Percentiles rank a stretch among this genome's conserved stretches.
phyloP scores from a whole-genome alignment of 2,888 invertebrate species.

The Orthosia gothica region DNA sequence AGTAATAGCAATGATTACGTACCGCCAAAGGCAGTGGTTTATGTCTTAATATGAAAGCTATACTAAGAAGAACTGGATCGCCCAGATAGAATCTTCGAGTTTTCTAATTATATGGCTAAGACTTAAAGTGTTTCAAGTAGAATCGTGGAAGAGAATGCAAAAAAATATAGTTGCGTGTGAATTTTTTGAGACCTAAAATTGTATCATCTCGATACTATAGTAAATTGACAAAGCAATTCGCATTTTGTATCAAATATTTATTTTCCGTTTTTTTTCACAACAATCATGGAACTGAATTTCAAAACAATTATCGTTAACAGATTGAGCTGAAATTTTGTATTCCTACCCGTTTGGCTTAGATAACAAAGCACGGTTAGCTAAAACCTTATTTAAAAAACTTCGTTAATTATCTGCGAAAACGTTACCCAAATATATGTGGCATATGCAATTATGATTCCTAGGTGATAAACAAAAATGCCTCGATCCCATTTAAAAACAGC shows the following conservation, averaged over 20 bases:
- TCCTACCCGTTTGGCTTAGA: no score
- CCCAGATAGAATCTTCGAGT: constrained; percentile 23
- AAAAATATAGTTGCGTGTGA: background rate
- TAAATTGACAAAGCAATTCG: no score
- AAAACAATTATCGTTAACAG: no score
- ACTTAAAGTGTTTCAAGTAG: background rate
- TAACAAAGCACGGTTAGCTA: no score
- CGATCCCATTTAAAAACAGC: background rate
- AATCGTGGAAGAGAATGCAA: background rate
- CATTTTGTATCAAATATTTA: no score
- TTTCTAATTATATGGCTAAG: constrained; percentile 30
- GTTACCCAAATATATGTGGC: no score
- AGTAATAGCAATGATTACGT: constrained; percentile 30
- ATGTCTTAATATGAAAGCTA: constrained; percentile 54
- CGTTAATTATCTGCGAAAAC: no score
- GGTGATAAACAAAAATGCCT: background rate
- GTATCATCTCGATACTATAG: no score
- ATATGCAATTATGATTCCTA: background rate
- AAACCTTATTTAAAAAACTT: no score
- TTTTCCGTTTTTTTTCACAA: no score
- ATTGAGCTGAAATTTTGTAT: no score
- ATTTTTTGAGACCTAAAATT: background rate
- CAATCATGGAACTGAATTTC: no score
- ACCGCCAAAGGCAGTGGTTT: constrained; percentile 53
- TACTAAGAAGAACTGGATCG: constrained; percentile 49